Evolutionary conservation across 2,888 invertebrate species (phyloP).

Genomic region (Smittia sp.): DNA sequence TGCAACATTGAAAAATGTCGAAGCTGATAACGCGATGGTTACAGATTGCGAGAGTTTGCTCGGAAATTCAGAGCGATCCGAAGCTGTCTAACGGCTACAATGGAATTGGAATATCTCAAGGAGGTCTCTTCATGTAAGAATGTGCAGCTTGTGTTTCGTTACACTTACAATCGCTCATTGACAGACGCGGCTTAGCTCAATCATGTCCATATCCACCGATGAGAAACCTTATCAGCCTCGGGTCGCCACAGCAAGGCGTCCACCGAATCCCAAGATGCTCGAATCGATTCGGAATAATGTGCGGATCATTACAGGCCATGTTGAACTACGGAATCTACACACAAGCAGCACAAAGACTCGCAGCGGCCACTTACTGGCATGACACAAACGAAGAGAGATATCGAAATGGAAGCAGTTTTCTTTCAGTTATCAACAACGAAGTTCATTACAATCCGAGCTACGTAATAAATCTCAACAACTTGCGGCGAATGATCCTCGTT

Average conservation of each 20-base stretch:
- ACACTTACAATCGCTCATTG: constrained; percentile 51
- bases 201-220: constrained; percentile 83
- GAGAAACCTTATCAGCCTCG: constrained; percentile 83
- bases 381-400: constrained; percentile 87
- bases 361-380: constrained; percentile 99
- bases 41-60: constrained; percentile 77
- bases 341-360: constrained; percentile 65
- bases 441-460: constrained; percentile 65
- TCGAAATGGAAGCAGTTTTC: constrained; percentile 72
- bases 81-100: constrained; percentile 78
- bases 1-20: neutral
- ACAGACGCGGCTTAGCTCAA: constrained; percentile 87
- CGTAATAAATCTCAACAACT: constrained; percentile 68
- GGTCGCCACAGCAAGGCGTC: constrained; percentile 96
- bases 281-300: constrained; percentile 62
- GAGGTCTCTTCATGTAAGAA: constrained; percentile 86
- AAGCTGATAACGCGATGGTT: neutral
- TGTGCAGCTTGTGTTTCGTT: constrained; percentile 33
- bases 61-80: constrained; percentile 64
- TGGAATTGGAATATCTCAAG: constrained; percentile 96
- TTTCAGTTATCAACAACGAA: constrained; percentile 97
- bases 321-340: neutral
- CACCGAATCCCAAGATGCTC: constrained; percentile 88
- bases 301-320: neutral
- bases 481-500: constrained; percentile 85